Evolutionary conservation across 1,140 invertebrate species (phyloP).

Genomic region (Whitmania pigra): DNA sequence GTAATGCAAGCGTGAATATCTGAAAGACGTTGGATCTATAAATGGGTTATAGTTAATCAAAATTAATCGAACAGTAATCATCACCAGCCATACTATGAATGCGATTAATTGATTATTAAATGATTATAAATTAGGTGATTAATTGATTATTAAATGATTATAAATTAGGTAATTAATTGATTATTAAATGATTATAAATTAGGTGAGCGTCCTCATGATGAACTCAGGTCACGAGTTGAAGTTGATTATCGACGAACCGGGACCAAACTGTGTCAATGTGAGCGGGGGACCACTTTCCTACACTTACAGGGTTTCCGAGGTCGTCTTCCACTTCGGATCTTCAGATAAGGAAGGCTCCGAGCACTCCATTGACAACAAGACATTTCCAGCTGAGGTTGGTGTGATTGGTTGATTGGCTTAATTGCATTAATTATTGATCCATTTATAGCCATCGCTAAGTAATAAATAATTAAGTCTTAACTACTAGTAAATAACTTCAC

Average conservation of each 20-base stretch:
- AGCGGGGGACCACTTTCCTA: constrained; percentile 85
- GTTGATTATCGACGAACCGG: constrained; percentile 73
- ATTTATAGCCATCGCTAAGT: no score
- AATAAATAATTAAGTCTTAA: no score
- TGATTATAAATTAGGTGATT: no score
- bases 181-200: constrained; percentile 20
- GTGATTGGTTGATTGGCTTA: not conserved
- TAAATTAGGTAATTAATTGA: no score
- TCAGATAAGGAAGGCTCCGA: constrained; percentile 82
- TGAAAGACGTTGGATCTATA: no score
- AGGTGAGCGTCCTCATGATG: constrained; percentile 69
- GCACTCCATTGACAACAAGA: constrained; percentile 74
- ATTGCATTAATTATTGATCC: not conserved
- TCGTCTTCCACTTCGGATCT: constrained; percentile 85
- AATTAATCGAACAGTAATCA: no score
- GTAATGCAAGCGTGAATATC: no score
- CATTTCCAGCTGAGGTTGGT: constrained; percentile 78
- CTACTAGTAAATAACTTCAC: no score
- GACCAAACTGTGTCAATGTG: constrained; percentile 60
- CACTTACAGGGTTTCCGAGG: constrained; percentile 56
- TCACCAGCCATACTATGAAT: no score
- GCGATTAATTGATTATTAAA: no score
- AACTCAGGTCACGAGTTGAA: constrained; percentile 88
- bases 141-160: no score
- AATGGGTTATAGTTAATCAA: no score